Conservation (phyloP, 2,888 invertebrate genomes). For the Aleiodes testaceus region DNA sequence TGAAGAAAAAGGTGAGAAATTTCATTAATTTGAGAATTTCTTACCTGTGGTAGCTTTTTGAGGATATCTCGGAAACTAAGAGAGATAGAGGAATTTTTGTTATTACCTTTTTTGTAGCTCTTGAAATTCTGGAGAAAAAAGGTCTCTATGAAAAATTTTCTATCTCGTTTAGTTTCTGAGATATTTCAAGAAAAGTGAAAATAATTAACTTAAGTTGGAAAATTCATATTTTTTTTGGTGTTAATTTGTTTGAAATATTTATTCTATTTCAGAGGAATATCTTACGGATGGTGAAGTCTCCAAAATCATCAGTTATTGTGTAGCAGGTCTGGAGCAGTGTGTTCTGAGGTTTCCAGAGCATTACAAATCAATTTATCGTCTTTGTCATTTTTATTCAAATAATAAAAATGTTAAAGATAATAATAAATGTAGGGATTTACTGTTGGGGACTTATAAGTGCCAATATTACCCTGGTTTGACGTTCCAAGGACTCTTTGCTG, state of each 20-base stretch:
- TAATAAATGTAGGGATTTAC: conserved; percentile 81
- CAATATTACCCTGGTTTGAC: conserved; percentile 77
- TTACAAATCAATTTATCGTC: conserved; percentile 92
- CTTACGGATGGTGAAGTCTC: conserved; percentile 76
- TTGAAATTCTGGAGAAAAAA: no score
- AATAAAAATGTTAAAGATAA: conserved; percentile 81
- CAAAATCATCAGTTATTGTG: conserved; percentile 79
- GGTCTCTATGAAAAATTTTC: no score
- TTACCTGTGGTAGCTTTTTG: no score
- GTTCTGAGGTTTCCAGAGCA: conserved; percentile 90
- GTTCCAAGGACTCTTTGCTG: conserved; percentile 88
- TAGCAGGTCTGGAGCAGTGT: conserved; percentile 88
- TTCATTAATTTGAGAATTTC: no score
- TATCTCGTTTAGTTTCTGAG: no score
- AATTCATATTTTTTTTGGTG: background rate
- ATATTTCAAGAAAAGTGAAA: no score
- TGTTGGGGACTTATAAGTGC: conserved; percentile 81
- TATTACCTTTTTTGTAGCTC: no score
- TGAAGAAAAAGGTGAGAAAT: conserved; percentile 57
- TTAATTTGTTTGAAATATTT: background rate
- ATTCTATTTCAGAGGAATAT: conserved; percentile 57
- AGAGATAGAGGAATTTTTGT: no score
- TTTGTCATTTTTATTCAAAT: conserved; percentile 88
- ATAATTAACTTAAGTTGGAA: background rate
- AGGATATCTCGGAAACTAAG: no score